Conservation (phyloP, 2,797 vertebrate species). For the Calcarius lapponicus region DNA sequence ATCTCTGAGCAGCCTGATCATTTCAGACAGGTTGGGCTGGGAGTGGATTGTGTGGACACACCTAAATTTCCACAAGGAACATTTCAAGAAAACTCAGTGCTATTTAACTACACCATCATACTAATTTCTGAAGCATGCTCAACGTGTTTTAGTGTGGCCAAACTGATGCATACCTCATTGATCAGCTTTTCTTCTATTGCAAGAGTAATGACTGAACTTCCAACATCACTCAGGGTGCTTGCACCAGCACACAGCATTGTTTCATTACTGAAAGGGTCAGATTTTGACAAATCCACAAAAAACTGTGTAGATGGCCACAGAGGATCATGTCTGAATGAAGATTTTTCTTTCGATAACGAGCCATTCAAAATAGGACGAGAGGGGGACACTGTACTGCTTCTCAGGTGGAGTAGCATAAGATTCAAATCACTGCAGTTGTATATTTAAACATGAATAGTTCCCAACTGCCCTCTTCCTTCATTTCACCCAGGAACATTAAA, state of each 20-base stretch:
- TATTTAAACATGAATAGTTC: not conserved
- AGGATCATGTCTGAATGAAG: not conserved
- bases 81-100: not conserved
- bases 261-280: not conserved
- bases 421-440: not conserved
- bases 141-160: not conserved
- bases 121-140: not conserved
- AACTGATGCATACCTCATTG: not conserved
- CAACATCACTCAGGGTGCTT: not conserved
- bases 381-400: not conserved
- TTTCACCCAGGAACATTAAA: not conserved
- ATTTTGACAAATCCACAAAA: not conserved
- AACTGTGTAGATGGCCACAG: not conserved
- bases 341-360: not conserved
- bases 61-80: not conserved
- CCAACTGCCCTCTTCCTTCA: not conserved
- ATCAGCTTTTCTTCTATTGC: not conserved
- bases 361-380: not conserved
- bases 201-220: not conserved
- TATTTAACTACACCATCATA: not conserved
- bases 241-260: not conserved
- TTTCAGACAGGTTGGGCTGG: not conserved
- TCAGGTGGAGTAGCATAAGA: not conserved
- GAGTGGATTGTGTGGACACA: not conserved
- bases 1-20: not conserved